A percentile compares a stretch with the other conserved stretches of the same genome.
phyloP scores from a whole-genome alignment of 1,140 invertebrate genomes.

The Venustaconcha ellipsiformis region DNA sequence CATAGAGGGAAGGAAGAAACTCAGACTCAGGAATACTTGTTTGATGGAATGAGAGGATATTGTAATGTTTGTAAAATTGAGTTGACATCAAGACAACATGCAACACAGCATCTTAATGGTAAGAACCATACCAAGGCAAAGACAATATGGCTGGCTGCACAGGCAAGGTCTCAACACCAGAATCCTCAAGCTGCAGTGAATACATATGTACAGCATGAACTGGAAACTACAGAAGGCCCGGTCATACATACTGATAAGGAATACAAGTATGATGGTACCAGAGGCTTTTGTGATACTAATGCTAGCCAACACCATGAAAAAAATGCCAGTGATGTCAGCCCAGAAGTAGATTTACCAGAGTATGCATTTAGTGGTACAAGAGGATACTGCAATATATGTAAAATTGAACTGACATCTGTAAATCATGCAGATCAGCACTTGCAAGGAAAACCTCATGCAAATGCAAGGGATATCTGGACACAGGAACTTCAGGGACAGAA shows the following conservation, averaged over 20 bases:
- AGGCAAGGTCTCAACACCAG: not conserved
- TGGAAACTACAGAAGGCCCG: not conserved
- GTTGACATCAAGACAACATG: conserved; percentile 11
- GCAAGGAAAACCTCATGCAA: conserved; percentile 38
- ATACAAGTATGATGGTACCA: not conserved
- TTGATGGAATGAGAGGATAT: conserved; percentile 6
- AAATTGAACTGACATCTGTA: conserved; percentile 37
- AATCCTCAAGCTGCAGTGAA: conserved; percentile 3
- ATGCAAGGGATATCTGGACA: conserved; percentile 12
- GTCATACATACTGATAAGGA: not conserved
- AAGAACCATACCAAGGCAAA: not conserved
- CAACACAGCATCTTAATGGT: conserved; percentile 17
- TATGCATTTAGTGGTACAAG: conserved; percentile 17
- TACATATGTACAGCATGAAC: not conserved
- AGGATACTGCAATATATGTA: conserved; percentile 40
- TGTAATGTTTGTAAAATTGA: conserved; percentile 18
- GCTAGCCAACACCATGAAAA: not conserved
- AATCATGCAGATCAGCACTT: conserved; percentile 40
- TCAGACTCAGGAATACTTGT: conserved; percentile 6
- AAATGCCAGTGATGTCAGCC: not conserved
- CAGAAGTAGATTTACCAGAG: conserved; percentile 1
- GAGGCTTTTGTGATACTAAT: conserved; percentile 6
- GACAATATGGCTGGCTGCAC: not conserved
- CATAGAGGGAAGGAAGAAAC: no score
- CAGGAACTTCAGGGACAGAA: not conserved